phyloP scores from a whole-genome alignment of 2,113 vertebrate species.

The Phrynosoma blainvillii region DNA sequence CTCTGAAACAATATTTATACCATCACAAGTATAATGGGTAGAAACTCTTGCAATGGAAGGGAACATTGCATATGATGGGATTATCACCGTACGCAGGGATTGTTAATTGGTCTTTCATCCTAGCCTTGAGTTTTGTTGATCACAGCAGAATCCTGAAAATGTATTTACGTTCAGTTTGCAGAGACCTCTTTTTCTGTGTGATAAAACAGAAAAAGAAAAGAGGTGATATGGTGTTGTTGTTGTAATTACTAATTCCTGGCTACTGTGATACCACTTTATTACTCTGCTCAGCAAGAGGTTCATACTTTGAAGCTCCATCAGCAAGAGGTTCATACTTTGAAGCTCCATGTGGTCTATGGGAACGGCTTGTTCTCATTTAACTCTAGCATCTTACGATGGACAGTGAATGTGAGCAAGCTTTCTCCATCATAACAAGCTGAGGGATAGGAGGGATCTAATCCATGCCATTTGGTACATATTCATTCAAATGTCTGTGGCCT shows the following conservation, averaged over 20 bases:
- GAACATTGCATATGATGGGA: neutral
- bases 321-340: neutral
- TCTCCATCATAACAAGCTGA: neutral
- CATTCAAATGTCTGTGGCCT: no score
- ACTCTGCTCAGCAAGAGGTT: neutral
- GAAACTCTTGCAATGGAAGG: neutral
- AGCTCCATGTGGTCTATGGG: no score
- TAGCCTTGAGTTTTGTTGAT: neutral
- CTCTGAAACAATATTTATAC: neutral
- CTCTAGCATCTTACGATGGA: neutral
- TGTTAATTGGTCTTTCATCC: neutral
- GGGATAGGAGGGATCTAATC: no score
- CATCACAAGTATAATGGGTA: neutral
- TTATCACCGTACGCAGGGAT: neutral
- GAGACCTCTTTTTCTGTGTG: no score
- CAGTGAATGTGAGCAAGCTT: no score
- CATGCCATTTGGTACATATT: no score
- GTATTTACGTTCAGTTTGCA: neutral
- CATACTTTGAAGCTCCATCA: neutral
- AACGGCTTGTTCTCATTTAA: neutral
- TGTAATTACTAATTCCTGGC: neutral
- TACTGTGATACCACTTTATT: neutral
- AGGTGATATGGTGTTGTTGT: neutral
- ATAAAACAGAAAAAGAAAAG: no score
- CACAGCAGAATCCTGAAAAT: neutral